Conservation (phyloP, 2,888 invertebrate species). For the Caenorhabditis wallacei region DNA sequence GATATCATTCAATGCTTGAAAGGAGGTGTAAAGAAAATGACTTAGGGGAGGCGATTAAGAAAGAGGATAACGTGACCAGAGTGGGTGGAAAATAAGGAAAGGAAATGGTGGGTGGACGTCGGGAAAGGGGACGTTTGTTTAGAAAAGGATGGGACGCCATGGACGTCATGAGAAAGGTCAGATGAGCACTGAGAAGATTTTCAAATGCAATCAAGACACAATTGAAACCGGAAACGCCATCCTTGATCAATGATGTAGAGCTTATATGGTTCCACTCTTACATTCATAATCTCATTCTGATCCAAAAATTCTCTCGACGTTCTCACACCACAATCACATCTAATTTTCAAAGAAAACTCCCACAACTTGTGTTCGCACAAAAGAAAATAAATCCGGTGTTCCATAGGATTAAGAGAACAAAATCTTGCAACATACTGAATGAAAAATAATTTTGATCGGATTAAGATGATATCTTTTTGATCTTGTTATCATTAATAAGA, state of each 20-base stretch:
- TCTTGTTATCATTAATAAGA: constrained; percentile 30
- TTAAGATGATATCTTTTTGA: constrained; percentile 2
- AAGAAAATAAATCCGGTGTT: constrained; percentile 7
- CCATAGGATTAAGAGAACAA: constrained; percentile 1
- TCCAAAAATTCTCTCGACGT: too few species aligned
- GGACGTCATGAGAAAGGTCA: constrained; percentile 58
- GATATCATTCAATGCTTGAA: constrained; percentile 18
- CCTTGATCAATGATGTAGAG: too few species aligned
- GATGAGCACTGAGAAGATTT: constrained; percentile 24
- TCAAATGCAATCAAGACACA: not conserved
- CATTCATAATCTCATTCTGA: too few species aligned
- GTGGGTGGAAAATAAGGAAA: constrained; percentile 39
- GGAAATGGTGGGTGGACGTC: constrained; percentile 56
- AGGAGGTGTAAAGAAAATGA: constrained; percentile 3
- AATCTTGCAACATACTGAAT: not conserved
- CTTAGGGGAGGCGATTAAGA: constrained; percentile 23
- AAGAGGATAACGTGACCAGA: constrained; percentile 38
- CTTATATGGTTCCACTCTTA: too few species aligned
- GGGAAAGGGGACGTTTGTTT: constrained; percentile 59
- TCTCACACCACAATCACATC: constrained; percentile 11
- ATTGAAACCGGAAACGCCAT: too few species aligned
- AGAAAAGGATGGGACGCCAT: constrained; percentile 45
- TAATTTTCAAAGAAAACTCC: constrained; percentile 23
- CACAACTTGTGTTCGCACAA: constrained; percentile 1
- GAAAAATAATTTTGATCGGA: constrained; percentile 7